Evolutionary conservation across 2,113 vertebrate species (phyloP), one percentile per base, ranked within the genome.

Genomic region (Peromyscus leucopus): DNA sequence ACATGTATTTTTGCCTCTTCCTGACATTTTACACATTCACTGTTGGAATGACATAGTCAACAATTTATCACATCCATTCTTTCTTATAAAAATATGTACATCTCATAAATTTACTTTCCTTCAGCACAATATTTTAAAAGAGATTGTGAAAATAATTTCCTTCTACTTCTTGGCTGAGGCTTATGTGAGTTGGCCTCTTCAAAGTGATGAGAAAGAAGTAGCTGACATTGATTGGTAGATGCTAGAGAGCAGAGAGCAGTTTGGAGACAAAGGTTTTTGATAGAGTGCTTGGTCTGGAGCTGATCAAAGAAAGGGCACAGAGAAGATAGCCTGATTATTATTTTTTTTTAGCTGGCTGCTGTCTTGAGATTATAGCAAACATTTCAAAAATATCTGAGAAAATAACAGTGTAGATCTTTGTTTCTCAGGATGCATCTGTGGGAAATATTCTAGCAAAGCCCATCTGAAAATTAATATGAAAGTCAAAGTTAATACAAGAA

Each of bases 401-500:
- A 96, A 93, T 93, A 97, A 89, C 55, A 90, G 33, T n/a, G 13
- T 91, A 94, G 42, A 85, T 96, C 90, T 93, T 93, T 95, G 89
- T 97, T 63, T 97, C 71, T 95, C 8, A 86, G 57, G 83, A 82
- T 90, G n/a, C 74, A 85, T 83, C 76, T 3, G 15, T 63, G 69
- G 94, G 46, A 95, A 96, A 89, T 48, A 10, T 48, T 79, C 75
- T 84, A 65, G 90, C 28, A n/a, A 95, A 90, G 69, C 76, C 61
- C 69, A 69, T 91, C 39, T 94, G 63, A 96, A 97, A 93, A 93
- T 89, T 87, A 96, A 74, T 84, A 97, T 93, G 63, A 96, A 94
- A 96, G 61, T 55, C 74, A 97, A 95, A 57, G 65, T 94, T 96
- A 97, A 97, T 67, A 95, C 24, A 31, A 96, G 33, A 97, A 46